These are phyloP conservation scores for Drosophila sproati DNA, from an alignment of 1,140 invertebrate species.

Conservation along the genomic window DNA sequence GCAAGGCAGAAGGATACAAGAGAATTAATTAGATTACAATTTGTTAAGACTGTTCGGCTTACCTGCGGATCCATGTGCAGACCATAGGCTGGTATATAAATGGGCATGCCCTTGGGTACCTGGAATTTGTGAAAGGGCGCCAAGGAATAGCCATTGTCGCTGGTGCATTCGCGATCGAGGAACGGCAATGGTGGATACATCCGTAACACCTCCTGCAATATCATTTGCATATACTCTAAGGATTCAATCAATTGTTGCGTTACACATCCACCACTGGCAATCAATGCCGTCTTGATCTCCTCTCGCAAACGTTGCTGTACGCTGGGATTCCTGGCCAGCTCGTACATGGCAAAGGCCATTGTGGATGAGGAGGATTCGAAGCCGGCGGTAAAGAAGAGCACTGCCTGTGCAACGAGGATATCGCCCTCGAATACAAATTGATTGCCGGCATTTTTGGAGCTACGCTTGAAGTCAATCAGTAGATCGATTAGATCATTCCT, in stretches of 20 bases:
- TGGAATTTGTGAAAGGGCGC: slow-evolving; percentile 59
- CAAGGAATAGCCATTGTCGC: slow-evolving; percentile 59
- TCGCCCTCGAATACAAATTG: slow-evolving; percentile 76
- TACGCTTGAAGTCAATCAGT: slow-evolving; percentile 71
- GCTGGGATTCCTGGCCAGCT: slow-evolving; percentile 84
- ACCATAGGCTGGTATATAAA: slow-evolving; percentile 75
- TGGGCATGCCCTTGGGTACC: slow-evolving; percentile 72
- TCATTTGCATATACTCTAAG: slow-evolving; percentile 85
- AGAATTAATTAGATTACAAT: neutral
- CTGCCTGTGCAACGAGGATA: slow-evolving; percentile 86
- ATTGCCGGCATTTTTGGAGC: slow-evolving; percentile 30
- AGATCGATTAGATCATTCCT: slow-evolving; percentile 85
- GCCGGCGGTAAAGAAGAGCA: slow-evolving; percentile 88
- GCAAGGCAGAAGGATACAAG: slow-evolving; percentile 64
- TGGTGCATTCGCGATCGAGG: slow-evolving; percentile 85
- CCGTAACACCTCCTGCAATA: slow-evolving; percentile 86
- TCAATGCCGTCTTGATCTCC: slow-evolving; percentile 84
- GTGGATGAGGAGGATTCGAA: slow-evolving; percentile 85
- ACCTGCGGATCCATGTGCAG: slow-evolving; percentile 80
- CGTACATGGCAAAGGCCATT: slow-evolving; percentile 85
- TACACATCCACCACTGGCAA: slow-evolving; percentile 75
- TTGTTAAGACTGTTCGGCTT: neutral
- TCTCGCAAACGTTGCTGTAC: slow-evolving; percentile 84
- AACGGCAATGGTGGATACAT: slow-evolving; percentile 87
- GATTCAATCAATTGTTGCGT: slow-evolving; percentile 84